These are phyloP conservation scores for Mycteria americana DNA, from an alignment of 2,797 vertebrate species.

Conservation along the genomic window DNA sequence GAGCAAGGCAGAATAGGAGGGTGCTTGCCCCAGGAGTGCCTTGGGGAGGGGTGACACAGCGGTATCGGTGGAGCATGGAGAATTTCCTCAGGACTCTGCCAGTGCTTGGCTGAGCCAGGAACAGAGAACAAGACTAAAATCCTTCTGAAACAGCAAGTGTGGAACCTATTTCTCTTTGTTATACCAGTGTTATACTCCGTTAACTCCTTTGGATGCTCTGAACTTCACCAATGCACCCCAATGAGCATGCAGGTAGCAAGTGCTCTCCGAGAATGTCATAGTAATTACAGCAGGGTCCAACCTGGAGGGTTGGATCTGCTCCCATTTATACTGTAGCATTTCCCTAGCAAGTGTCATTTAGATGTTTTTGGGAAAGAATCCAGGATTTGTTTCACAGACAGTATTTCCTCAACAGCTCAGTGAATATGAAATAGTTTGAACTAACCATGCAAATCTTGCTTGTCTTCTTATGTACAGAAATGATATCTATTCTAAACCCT, in stretches of 20 bases:
- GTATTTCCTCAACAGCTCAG: conserved; percentile 49
- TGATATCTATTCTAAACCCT: not conserved
- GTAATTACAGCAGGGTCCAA: not conserved
- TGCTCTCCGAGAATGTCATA: not conserved
- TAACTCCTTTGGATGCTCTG: not conserved
- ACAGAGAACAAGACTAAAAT: not conserved
- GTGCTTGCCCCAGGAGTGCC: not conserved
- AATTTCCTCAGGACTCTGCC: not conserved
- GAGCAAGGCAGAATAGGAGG: not conserved
- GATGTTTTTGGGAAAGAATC: conserved; percentile 28
- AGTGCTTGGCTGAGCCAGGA: not conserved
- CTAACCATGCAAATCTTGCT: conserved; percentile 37
- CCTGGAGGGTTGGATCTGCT: fast-evolving
- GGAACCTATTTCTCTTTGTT: not conserved
- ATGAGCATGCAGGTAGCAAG: not conserved
- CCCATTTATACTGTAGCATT: not conserved
- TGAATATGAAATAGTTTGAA: conserved; percentile 38
- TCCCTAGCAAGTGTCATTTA: conserved; percentile 3
- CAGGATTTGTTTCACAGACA: conserved; percentile 34
- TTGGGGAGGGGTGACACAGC: not conserved
- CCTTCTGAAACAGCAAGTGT: not conserved
- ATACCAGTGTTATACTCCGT: not conserved
- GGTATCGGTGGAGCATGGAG: fast-evolving
- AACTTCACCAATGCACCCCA: not conserved
- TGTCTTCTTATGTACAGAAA: conserved; percentile 6